A percentile compares a stretch with the other conserved stretches of the same genome.
These are phyloP conservation scores for Euschistus heros DNA, from an alignment of 1,140 invertebrate species.

Conservation along the genomic window DNA sequence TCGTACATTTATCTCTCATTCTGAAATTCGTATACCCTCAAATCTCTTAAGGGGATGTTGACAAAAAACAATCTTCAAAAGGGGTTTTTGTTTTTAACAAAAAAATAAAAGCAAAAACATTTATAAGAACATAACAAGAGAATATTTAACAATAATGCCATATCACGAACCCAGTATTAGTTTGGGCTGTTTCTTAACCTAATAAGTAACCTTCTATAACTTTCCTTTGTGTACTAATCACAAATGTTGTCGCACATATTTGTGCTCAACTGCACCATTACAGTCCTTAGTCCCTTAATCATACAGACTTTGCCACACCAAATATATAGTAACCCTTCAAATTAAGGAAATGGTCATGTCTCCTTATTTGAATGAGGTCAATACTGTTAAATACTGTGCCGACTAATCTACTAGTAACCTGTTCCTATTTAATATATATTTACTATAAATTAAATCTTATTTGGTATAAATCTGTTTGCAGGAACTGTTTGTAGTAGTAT, in stretches of 20 bases:
- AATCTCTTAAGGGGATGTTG: constrained; percentile 8
- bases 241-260: not conserved
- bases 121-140: constrained; percentile 16
- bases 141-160: constrained; percentile 15
- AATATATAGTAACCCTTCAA: constrained; percentile 5
- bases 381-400: constrained; percentile 31
- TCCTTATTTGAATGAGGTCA: constrained; percentile 16
- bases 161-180: constrained; percentile 12
- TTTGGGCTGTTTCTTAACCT: constrained; percentile 12
- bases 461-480: constrained; percentile 29
- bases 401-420: constrained; percentile 23
- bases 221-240: constrained; percentile 9
- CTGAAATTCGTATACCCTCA: constrained; percentile 12
- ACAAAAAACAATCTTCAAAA: not conserved
- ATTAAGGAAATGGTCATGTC: not conserved
- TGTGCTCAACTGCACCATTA: constrained; percentile 15
- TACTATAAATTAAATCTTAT: constrained; percentile 29
- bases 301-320: constrained; percentile 8
- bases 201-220: constrained; percentile 17
- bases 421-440: constrained; percentile 20
- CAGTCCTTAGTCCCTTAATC: constrained; percentile 11
- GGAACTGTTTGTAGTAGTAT: constrained; percentile 30
- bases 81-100: not conserved
- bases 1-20: not conserved
- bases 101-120: not conserved